A percentile compares a stretch with the other conserved stretches of the same genome.
Evolutionary conservation across 2,888 invertebrate genomes (phyloP).

Genomic region (Ecdyonurus torrentis): DNA sequence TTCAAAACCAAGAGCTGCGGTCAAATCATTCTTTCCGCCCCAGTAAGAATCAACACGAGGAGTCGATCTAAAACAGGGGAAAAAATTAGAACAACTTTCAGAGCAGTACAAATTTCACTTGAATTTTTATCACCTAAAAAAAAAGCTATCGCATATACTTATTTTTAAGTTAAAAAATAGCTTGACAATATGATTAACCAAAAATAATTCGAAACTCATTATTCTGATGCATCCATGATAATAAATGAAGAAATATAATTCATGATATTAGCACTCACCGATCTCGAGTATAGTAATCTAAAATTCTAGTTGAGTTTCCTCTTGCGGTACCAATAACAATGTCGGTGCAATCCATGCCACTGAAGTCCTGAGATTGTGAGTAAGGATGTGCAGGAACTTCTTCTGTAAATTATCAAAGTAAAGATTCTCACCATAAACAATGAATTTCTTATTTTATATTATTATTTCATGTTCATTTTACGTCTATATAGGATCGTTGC

Average conservation of each 20-base stretch:
- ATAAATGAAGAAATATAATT: no score
- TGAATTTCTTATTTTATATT: no score
- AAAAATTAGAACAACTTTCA: conserved; percentile 16
- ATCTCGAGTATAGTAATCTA: conserved; percentile 85
- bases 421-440: no score
- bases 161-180: no score
- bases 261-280: conserved; percentile 37
- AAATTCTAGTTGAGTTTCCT: conserved; percentile 67
- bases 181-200: no score
- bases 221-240: no score
- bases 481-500: no score
- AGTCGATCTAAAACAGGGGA: conserved; percentile 45
- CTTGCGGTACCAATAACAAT: conserved; percentile 79
- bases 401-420: neutral
- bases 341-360: conserved; percentile 94
- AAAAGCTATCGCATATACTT: no score
- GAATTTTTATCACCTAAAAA: no score
- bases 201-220: no score
- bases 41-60: conserved; percentile 75
- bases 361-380: conserved; percentile 71
- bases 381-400: conserved; percentile 29
- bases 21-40: conserved; percentile 80
- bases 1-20: conserved; percentile 77
- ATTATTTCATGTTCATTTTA: no score
- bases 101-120: neutral